phyloP scores from a whole-genome alignment of 2,888 invertebrate species.

The Tinea semifulvella region DNA sequence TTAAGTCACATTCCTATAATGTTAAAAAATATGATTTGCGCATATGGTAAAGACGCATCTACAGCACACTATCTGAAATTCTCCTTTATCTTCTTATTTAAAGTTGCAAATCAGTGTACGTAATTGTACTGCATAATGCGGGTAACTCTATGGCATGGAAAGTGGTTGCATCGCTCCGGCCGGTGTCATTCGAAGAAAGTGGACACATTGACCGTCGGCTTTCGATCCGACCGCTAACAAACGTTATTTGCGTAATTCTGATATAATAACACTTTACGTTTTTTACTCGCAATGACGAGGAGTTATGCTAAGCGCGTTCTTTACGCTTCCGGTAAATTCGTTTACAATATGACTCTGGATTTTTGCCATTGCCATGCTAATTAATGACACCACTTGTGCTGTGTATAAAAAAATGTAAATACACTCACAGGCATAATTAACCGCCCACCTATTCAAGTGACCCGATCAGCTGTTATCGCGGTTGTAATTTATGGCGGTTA shows the following conservation, averaged over 20 bases:
- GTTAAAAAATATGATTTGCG: too few species aligned
- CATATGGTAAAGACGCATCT: too few species aligned
- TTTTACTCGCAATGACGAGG: not conserved
- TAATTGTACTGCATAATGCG: too few species aligned
- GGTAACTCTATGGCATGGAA: not conserved
- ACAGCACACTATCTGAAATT: too few species aligned
- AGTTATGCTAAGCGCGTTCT: not conserved
- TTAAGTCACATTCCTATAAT: too few species aligned
- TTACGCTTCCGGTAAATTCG: not conserved
- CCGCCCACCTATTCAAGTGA: too few species aligned
- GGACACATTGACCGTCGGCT: slow-evolving; percentile 11
- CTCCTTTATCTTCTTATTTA: too few species aligned
- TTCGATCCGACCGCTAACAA: not conserved
- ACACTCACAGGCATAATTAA: too few species aligned
- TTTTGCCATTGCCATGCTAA: not conserved
- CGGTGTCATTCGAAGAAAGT: slow-evolving; percentile 13
- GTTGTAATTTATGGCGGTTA: too few species aligned
- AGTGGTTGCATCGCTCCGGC: slow-evolving; percentile 9
- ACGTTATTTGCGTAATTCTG: slow-evolving; percentile 11
- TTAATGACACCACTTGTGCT: too few species aligned
- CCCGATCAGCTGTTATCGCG: too few species aligned
- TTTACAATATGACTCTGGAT: not conserved
- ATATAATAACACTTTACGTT: slow-evolving; percentile 4
- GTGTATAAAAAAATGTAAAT: too few species aligned
- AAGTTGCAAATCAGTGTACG: not conserved